Evolutionary conservation across 2,797 vertebrate genomes (phyloP).

Genomic region (Threskiornis aethiopicus): DNA sequence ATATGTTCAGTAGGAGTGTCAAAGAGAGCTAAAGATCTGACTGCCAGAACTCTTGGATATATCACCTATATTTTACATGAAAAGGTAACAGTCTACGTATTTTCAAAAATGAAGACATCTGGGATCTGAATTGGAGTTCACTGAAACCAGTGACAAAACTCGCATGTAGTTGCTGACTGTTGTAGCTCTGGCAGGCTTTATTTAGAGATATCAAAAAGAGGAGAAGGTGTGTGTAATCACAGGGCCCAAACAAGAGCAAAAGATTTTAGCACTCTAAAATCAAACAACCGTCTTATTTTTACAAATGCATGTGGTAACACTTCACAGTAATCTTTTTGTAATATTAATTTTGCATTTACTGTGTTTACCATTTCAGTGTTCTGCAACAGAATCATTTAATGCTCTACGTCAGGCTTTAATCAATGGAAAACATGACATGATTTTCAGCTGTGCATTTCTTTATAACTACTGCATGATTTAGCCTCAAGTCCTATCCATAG

Average conservation of each 20-base stretch:
- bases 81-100: background rate
- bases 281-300: background rate
- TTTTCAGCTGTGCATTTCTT: background rate
- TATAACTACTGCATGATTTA: background rate
- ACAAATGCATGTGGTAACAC: background rate
- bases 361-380: background rate
- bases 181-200: background rate
- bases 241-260: background rate
- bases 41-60: background rate
- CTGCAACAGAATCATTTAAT: background rate
- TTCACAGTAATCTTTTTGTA: background rate
- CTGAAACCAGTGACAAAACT: background rate
- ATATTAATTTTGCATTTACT: background rate
- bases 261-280: background rate
- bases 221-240: background rate
- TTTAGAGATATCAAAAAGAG: background rate
- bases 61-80: background rate
- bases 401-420: background rate
- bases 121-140: background rate
- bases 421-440: background rate
- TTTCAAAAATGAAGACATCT: slow-evolving; percentile 6
- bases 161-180: background rate
- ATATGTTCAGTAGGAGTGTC: background rate
- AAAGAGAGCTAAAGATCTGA: background rate
- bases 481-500: background rate